phyloP scores from a whole-genome alignment of 2,888 invertebrate genomes.

The Leucania comma region DNA sequence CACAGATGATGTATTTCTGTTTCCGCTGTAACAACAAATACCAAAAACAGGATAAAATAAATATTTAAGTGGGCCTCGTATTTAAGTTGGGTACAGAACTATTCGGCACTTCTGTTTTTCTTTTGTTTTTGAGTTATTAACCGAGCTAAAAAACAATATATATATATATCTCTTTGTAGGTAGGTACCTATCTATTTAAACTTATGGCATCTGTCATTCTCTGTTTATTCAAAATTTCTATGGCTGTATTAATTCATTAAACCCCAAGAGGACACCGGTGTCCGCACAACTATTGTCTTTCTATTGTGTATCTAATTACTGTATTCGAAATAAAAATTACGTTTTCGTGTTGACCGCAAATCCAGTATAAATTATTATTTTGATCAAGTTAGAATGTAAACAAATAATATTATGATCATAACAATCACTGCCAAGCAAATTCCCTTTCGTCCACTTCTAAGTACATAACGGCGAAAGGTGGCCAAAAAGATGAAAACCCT shows the following conservation, averaged over 20 bases:
- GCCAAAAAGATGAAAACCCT: neutral
- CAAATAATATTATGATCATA: neutral
- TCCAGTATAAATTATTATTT: neutral
- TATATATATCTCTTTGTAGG: neutral
- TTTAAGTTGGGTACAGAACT: no score
- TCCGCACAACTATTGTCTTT: no score
- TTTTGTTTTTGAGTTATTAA: no score
- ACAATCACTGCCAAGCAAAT: neutral
- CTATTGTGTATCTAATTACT: no score
- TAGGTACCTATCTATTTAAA: neutral
- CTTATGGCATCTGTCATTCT: neutral
- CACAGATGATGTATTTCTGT: no score
- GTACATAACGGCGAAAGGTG: neutral
- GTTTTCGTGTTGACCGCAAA: constrained; percentile 23
- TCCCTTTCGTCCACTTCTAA: neutral
- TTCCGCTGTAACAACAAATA: no score
- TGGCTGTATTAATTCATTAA: no score
- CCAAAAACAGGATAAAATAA: no score
- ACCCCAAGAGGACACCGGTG: no score
- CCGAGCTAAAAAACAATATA: neutral
- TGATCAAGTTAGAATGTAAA: constrained; percentile 1
- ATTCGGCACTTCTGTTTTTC: no score
- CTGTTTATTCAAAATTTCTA: constrained; percentile 2
- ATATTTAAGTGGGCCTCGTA: no score
- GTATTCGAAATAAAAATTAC: no score